phyloP scores from a whole-genome alignment of 1,140 invertebrate genomes.

The Brachionus rotundiformis region DNA sequence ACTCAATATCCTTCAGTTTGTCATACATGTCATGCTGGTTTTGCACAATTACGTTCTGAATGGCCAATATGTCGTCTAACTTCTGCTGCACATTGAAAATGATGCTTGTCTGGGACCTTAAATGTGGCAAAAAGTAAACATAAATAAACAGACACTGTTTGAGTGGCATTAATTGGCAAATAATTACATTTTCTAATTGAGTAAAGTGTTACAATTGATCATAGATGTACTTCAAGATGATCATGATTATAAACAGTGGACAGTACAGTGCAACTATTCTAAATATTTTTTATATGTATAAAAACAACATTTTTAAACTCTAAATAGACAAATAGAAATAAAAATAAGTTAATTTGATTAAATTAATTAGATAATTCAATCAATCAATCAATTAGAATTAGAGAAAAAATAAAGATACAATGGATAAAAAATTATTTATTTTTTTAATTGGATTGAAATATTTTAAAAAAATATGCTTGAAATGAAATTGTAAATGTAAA shows the following conservation, averaged over 20 bases:
- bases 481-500: background rate
- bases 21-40: conserved; percentile 45
- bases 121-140: background rate
- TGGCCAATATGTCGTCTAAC: conserved; percentile 24
- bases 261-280: background rate
- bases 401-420: background rate
- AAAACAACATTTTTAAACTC: conserved; percentile 14
- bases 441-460: conserved; percentile 30
- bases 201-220: background rate
- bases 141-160: background rate
- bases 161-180: too few species aligned
- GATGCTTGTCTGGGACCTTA: conserved; percentile 47
- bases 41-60: conserved; percentile 32
- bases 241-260: background rate
- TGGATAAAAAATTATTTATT: background rate
- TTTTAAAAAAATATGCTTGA: background rate
- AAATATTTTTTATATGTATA: conserved; percentile 20
- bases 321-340: background rate
- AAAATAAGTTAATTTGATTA: conserved; percentile 27
- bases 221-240: background rate
- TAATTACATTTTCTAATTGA: conserved; percentile 19
- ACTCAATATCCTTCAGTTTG: conserved; percentile 38
- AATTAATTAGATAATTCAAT: conserved; percentile 44
- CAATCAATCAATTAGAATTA: background rate
- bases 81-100: conserved; percentile 46